Evolutionary conservation across 2,113 vertebrate species (phyloP).

Genomic region (Noctilio leporinus): DNA sequence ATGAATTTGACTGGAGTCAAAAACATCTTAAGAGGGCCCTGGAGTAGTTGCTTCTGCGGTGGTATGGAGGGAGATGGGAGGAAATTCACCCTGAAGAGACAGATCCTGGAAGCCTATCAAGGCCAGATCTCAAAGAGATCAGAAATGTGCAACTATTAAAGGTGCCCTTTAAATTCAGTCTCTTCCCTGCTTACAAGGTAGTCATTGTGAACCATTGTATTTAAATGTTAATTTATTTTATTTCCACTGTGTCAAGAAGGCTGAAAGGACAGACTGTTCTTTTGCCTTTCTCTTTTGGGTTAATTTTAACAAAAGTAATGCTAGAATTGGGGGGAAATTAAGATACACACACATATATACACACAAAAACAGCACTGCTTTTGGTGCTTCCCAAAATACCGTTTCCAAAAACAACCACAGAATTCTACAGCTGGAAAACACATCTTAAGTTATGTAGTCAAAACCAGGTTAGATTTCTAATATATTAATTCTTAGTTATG

Average conservation of each 20-base stretch:
- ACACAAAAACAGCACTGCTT: neutral
- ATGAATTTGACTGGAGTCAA: neutral
- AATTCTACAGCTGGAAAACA: neutral
- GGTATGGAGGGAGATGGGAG: accelerated
- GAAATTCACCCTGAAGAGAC: neutral
- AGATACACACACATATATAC: neutral
- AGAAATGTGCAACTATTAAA: neutral
- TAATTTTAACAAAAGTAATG: neutral
- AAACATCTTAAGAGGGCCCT: neutral
- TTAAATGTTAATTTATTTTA: neutral
- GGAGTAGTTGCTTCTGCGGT: neutral
- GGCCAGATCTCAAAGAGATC: neutral
- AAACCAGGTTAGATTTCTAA: neutral
- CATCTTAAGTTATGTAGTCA: neutral
- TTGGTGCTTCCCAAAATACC: neutral
- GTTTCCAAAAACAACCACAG: neutral
- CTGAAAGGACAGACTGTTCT: neutral
- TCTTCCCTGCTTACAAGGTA: neutral
- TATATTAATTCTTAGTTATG: neutral
- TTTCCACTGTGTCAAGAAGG: neutral
- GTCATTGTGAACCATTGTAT: neutral
- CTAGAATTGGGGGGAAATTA: neutral
- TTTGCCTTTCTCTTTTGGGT: neutral
- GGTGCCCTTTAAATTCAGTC: neutral
- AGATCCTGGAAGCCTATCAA: neutral